A percentile compares a stretch with the other conserved stretches of the same genome.
These are phyloP conservation scores for Drepana arcuata DNA, from an alignment of 1,140 invertebrate genomes.

Conservation along the genomic window DNA sequence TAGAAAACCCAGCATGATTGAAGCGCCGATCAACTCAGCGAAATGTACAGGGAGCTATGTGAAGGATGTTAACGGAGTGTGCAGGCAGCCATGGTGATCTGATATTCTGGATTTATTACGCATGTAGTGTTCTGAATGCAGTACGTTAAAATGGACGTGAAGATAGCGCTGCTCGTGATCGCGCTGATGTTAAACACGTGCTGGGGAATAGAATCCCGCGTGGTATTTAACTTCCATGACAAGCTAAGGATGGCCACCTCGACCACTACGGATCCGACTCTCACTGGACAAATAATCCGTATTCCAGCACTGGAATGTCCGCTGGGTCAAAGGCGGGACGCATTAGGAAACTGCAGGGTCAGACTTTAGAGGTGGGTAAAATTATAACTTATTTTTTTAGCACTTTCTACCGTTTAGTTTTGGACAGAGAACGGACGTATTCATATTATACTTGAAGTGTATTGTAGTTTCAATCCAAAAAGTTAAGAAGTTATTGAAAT, in stretches of 20 bases:
- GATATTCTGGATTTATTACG: constrained; percentile 8
- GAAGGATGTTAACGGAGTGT: constrained; percentile 42
- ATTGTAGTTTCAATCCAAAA: too few species aligned
- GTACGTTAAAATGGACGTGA: constrained; percentile 56
- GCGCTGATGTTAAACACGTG: constrained; percentile 22
- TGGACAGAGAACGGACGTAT: too few species aligned
- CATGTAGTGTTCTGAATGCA: constrained; percentile 36
- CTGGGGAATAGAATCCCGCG: constrained; percentile 16
- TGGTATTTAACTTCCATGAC: constrained; percentile 49
- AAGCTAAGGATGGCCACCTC: constrained; percentile 38
- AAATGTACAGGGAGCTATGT: constrained; percentile 24
- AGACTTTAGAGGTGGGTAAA: constrained; percentile 34
- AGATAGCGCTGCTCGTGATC: constrained; percentile 37
- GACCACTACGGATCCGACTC: constrained; percentile 23
- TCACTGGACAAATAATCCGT: constrained; percentile 41
- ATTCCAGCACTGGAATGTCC: constrained; percentile 41
- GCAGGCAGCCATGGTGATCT: constrained; percentile 45
- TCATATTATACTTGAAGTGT: too few species aligned
- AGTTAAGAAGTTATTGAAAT: too few species aligned
- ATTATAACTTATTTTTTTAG: too few species aligned
- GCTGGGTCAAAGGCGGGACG: constrained; percentile 35
- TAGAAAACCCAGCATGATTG: too few species aligned
- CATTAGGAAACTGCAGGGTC: constrained; percentile 27
- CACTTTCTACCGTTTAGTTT: too few species aligned
- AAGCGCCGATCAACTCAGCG: too few species aligned